A percentile compares a stretch with the other conserved stretches of the same genome.
Conservation (phyloP, 2,113 vertebrate species). For the Ellobius talpinus region DNA sequence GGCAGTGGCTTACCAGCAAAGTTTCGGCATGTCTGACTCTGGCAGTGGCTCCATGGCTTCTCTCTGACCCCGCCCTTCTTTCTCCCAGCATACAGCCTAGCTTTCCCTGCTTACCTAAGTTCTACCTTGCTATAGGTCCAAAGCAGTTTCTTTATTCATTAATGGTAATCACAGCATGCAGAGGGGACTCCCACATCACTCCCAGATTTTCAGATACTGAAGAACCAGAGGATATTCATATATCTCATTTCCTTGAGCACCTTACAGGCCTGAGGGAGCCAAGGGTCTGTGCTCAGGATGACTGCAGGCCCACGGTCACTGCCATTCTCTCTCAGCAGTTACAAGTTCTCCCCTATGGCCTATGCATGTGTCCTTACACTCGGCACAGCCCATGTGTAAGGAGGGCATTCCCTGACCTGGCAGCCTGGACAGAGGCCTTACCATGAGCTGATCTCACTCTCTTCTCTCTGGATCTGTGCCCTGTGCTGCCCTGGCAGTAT, state of each 20-base stretch:
- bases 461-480: neutral
- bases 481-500: slow-evolving; percentile 86
- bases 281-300: neutral
- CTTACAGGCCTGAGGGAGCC: neutral
- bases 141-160: too few species aligned
- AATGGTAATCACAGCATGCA: too few species aligned
- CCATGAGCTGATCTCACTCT: neutral
- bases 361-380: accelerated
- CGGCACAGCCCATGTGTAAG: accelerated
- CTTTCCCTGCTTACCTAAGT: too few species aligned
- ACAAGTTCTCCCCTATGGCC: accelerated
- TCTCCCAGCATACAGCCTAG: too few species aligned
- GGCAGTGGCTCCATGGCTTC: too few species aligned
- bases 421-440: accelerated
- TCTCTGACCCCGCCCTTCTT: too few species aligned
- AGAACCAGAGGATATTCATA: neutral
- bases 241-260: neutral
- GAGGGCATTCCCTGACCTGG: accelerated
- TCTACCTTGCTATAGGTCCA: too few species aligned
- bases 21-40: too few species aligned
- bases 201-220: neutral
- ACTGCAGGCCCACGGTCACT: neutral
- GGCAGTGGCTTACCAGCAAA: too few species aligned
- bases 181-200: too few species aligned
- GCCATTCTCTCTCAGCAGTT: neutral